Evolutionary conservation across 2,888 invertebrate species (phyloP).

Genomic region (Baccha elongata): DNA sequence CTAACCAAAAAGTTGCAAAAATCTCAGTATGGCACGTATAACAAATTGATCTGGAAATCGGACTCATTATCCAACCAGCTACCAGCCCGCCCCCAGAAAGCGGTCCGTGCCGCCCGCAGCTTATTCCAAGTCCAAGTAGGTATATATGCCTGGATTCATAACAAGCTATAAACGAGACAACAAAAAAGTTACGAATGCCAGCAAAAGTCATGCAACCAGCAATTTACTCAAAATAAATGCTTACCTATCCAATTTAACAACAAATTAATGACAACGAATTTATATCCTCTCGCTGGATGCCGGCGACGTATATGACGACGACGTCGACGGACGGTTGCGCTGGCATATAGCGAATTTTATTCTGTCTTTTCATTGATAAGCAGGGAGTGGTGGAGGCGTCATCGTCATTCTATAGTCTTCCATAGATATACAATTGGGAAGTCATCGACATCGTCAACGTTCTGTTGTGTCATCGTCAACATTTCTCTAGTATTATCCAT

Average conservation of each 20-base stretch:
- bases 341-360: conserved; percentile 20
- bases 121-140: not conserved
- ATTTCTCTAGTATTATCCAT: conserved; percentile 50
- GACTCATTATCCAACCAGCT: conserved; percentile 68
- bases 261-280: conserved; percentile 76
- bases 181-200: conserved; percentile 55
- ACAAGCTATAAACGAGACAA: conserved; percentile 26
- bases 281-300: conserved; percentile 62
- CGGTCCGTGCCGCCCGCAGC: conserved; percentile 35
- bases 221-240: conserved; percentile 75
- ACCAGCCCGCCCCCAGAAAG: conserved; percentile 67
- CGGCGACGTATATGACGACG: not conserved
- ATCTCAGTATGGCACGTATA: conserved; percentile 67
- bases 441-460: conserved; percentile 70
- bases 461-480: conserved; percentile 73
- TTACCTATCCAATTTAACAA: conserved; percentile 77
- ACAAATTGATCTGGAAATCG: conserved; percentile 72
- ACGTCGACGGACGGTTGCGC: conserved; percentile 45
- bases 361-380: conserved; percentile 37
- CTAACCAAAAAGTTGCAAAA: conserved; percentile 44
- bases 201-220: conserved; percentile 73
- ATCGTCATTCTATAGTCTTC: conserved; percentile 20
- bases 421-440: conserved; percentile 42
- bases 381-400: conserved; percentile 59
- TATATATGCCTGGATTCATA: conserved; percentile 12